Evolutionary conservation across 2,888 invertebrate species (phyloP).

Genomic region (Cylloceria caligata): DNA sequence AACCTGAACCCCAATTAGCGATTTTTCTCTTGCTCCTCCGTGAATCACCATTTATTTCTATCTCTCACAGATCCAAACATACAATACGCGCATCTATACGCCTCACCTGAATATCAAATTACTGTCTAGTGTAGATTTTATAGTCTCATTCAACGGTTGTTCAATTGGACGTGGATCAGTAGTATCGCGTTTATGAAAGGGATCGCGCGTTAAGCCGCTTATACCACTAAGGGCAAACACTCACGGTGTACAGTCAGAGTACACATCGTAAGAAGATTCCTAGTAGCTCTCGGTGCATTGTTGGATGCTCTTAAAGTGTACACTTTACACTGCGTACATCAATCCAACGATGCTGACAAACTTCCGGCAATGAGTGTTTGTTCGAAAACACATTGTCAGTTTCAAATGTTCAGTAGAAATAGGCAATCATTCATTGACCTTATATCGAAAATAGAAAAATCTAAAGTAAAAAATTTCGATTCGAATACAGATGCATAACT

Average conservation of each 20-base stretch:
- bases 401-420: neutral
- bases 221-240: neutral
- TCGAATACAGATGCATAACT: slow-evolving; percentile 42
- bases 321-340: neutral
- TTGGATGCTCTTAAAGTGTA: slow-evolving; percentile 24
- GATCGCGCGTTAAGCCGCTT: slow-evolving; percentile 3
- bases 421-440: neutral
- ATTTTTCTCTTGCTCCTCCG: no score
- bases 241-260: slow-evolving; percentile 11
- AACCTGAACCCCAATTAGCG: no score
- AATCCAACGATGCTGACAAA: neutral
- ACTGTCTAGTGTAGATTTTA: no score
- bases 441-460: slow-evolving; percentile 9
- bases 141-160: no score
- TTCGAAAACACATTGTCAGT: neutral
- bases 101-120: no score
- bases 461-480: slow-evolving; percentile 54
- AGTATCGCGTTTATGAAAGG: neutral
- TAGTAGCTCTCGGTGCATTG: slow-evolving; percentile 6
- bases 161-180: neutral
- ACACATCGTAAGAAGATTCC: slow-evolving; percentile 20
- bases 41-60: no score
- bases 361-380: slow-evolving; percentile 4
- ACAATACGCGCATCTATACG: no score
- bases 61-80: no score